Percentiles rank a stretch among this genome's conserved stretches.
Conservation (phyloP, 2,888 invertebrate genomes). For the Digitonthophagus gazella region DNA sequence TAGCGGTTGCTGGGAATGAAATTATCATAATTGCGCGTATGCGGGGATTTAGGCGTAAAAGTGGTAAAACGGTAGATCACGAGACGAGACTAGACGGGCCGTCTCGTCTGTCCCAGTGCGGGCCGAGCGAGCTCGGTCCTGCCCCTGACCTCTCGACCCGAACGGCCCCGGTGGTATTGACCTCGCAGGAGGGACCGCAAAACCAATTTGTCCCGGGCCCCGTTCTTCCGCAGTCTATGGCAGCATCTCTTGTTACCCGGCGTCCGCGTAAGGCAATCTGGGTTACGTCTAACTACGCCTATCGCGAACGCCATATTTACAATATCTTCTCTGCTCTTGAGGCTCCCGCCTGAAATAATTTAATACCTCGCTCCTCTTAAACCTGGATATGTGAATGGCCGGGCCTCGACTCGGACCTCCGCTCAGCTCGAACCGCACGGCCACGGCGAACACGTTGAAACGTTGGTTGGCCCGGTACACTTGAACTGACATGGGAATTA, state of each 20-base stretch:
- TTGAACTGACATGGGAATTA: conserved; percentile 17
- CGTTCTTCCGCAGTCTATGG: conserved; percentile 12
- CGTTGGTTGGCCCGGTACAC: conserved; percentile 5
- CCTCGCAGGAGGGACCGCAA: conserved; percentile 32
- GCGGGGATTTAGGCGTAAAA: not conserved
- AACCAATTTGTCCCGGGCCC: conserved; percentile 26
- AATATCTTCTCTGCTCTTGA: not conserved
- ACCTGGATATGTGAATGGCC: conserved; percentile 12
- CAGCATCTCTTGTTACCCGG: conserved; percentile 16
- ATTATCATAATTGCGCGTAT: not conserved
- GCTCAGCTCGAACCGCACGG: too few species aligned
- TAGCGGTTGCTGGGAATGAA: not conserved
- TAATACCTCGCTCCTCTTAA: conserved; percentile 5
- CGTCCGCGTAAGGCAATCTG: conserved; percentile 16
- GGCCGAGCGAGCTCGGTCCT: conserved; percentile 32
- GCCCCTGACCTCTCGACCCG: conserved; percentile 40
- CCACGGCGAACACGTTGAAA: too few species aligned
- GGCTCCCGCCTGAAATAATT: conserved; percentile 6
- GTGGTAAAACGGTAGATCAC: not conserved
- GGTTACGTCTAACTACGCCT: conserved; percentile 12
- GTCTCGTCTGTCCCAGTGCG: conserved; percentile 28
- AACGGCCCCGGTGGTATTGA: conserved; percentile 40
- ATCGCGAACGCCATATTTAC: not conserved
- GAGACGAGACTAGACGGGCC: not conserved
- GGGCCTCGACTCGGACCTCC: conserved; percentile 1